These are phyloP conservation scores for Rhinoraja longicauda DNA, from an alignment of 2,797 vertebrate species.

Conservation along the genomic window DNA sequence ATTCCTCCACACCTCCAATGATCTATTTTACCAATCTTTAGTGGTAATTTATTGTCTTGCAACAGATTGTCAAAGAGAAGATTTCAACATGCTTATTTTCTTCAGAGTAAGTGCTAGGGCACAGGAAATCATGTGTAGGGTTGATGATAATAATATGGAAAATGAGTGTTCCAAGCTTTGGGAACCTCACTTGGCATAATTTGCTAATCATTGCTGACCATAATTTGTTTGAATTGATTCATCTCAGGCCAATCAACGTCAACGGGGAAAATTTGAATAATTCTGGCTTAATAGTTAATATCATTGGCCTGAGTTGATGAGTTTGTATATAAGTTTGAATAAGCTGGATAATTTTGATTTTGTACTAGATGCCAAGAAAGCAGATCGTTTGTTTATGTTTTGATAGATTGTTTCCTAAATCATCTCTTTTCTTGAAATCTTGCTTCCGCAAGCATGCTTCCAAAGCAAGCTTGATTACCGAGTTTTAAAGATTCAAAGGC, in stretches of 20 bases:
- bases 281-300: neutral
- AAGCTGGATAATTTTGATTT: neutral
- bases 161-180: neutral
- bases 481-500: neutral
- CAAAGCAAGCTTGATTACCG: neutral
- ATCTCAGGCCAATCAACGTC: neutral
- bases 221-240: neutral
- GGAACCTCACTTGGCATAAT: neutral
- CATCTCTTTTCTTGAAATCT: neutral
- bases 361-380: neutral
- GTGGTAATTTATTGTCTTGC: neutral
- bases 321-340: neutral
- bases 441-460: neutral
- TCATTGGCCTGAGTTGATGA: neutral
- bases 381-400: neutral
- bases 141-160: neutral
- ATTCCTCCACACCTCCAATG: neutral
- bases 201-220: neutral
- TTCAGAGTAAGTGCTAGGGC: neutral
- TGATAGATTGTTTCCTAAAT: neutral
- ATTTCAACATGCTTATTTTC: neutral
- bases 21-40: neutral
- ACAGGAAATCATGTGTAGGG: neutral
- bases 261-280: neutral
- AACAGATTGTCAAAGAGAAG: neutral